phyloP scores from a whole-genome alignment of 2,113 vertebrate genomes.

The Brachirus orientalis region DNA sequence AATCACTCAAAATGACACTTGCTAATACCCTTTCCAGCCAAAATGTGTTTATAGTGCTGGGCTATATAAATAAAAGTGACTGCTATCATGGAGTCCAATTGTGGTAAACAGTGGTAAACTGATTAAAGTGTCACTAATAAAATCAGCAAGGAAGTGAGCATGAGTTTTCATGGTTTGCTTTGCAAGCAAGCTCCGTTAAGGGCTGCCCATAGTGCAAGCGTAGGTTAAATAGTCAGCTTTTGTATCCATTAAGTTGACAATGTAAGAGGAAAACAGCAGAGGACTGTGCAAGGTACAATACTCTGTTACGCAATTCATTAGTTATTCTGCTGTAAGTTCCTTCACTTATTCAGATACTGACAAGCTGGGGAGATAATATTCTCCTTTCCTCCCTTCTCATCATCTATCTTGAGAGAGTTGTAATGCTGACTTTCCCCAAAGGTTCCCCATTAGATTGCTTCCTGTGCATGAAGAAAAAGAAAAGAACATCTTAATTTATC shows the following conservation, averaged over 20 bases:
- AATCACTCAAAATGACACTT: no score
- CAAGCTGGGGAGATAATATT: slow-evolving; percentile 8
- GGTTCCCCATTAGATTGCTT: slow-evolving; percentile 18
- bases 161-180: background rate
- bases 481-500: slow-evolving; percentile 4
- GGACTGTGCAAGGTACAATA: background rate
- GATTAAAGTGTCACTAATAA: background rate
- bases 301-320: slow-evolving; percentile 12
- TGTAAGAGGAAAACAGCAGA: background rate
- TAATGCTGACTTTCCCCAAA: background rate
- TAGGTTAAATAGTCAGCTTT: background rate
- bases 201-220: background rate
- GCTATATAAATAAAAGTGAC: background rate
- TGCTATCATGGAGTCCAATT: no score
- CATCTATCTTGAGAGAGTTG: slow-evolving; percentile 12
- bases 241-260: background rate
- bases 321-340: background rate
- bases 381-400: slow-evolving; percentile 15
- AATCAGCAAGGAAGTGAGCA: background rate
- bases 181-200: background rate
- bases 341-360: slow-evolving; percentile 19
- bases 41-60: no score
- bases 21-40: no score
- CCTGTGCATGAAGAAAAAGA: background rate
- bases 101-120: no score